Conservation (phyloP, 2,113 vertebrate genomes). For the Lagenorhynchus albirostris region DNA sequence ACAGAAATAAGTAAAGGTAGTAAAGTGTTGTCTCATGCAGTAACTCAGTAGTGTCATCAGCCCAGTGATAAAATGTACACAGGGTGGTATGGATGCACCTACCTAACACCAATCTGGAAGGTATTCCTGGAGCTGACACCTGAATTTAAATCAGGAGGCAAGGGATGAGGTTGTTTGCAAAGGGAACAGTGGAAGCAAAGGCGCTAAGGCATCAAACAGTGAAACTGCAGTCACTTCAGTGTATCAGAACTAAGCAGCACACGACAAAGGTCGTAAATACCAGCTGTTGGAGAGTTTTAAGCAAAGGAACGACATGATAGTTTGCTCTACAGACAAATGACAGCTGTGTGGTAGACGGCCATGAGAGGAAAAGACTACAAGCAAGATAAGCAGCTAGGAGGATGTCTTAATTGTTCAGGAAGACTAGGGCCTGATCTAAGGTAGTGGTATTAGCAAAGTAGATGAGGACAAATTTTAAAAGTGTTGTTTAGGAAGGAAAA, state of each 20-base stretch:
- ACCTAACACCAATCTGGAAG: not conserved
- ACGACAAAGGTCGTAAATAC: not conserved
- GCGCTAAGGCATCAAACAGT: not conserved
- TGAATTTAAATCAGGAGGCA: not conserved
- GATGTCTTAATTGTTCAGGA: not conserved
- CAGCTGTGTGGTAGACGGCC: not conserved
- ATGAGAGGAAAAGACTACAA: not conserved
- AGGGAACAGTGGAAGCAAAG: not conserved
- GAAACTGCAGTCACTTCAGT: not conserved
- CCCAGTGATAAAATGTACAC: not conserved
- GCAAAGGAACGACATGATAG: not conserved
- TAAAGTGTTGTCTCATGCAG: not conserved
- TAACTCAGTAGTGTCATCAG: not conserved
- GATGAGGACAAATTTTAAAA: not conserved
- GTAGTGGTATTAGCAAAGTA: not conserved
- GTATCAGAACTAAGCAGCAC: not conserved
- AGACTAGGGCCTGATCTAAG: not conserved
- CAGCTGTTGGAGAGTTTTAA: not conserved
- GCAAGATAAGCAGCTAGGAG: not conserved
- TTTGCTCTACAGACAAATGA: not conserved
- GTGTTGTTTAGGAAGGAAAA: slow-evolving; percentile 5
- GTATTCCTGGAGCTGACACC: not conserved
- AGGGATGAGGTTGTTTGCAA: not conserved
- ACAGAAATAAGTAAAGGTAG: not conserved
- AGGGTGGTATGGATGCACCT: not conserved